Percentiles rank a stretch among this genome's conserved stretches.
These are phyloP conservation scores for Equus przewalskii DNA, from an alignment of 2,113 vertebrate genomes.

Conservation along the genomic window DNA sequence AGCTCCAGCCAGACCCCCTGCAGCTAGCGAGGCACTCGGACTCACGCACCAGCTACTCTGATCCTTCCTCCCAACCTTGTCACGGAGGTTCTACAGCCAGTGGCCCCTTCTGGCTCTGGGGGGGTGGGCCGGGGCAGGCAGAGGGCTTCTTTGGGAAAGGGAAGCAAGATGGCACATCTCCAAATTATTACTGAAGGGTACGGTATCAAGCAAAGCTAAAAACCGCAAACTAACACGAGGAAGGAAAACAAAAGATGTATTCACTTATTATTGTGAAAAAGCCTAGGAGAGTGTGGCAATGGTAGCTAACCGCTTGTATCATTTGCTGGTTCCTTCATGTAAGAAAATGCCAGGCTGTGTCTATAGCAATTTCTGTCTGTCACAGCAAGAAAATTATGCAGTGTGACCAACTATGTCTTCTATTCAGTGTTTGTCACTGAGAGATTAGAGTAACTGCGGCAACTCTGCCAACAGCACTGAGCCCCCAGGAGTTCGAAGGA, in stretches of 20 bases:
- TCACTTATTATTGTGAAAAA: neutral
- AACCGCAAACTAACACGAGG: neutral
- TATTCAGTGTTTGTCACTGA: neutral
- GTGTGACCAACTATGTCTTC: neutral
- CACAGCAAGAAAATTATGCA: neutral
- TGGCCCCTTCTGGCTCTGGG: neutral
- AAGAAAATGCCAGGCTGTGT: neutral
- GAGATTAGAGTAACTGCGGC: neutral
- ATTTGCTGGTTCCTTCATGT: neutral
- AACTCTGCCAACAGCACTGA: neutral
- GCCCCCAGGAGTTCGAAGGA: neutral
- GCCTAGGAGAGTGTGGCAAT: neutral
- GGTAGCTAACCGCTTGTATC: neutral
- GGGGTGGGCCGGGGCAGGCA: neutral
- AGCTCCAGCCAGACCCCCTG: neutral
- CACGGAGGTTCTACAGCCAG: neutral
- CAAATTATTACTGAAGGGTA: neutral
- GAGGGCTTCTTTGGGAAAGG: neutral
- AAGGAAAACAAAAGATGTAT: neutral
- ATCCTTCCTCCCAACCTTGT: rapidly evolving
- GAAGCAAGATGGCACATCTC: neutral
- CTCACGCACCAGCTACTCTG: neutral
- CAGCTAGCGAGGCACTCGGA: rapidly evolving
- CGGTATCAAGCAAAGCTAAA: neutral
- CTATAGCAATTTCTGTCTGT: neutral